These are phyloP conservation scores for Agrilus mali DNA, from an alignment of 2,888 invertebrate genomes.

Conservation along the genomic window DNA sequence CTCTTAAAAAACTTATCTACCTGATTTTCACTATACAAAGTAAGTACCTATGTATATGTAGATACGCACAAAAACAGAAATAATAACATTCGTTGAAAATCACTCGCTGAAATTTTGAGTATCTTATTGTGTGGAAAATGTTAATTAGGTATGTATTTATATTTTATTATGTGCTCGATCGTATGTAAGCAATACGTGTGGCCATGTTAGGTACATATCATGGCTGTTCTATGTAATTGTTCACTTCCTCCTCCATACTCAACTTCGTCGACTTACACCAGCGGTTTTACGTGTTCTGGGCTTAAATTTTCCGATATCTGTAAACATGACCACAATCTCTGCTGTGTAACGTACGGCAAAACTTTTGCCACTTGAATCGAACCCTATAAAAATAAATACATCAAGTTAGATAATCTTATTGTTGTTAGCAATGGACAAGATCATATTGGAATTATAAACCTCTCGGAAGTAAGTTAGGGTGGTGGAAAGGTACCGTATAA, in stretches of 20 bases:
- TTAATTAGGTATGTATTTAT: background rate
- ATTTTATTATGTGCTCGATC: background rate
- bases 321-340: slow-evolving; percentile 31
- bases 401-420: background rate
- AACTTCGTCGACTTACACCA: slow-evolving; percentile 16
- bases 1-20: too few species aligned
- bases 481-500: too few species aligned
- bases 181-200: slow-evolving; percentile 6
- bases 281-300: slow-evolving; percentile 28
- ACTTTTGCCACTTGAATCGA: slow-evolving; percentile 36
- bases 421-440: too few species aligned
- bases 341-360: slow-evolving; percentile 28
- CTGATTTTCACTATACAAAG: too few species aligned
- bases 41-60: too few species aligned
- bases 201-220: slow-evolving; percentile 6
- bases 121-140: slow-evolving; percentile 5
- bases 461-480: too few species aligned
- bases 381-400: slow-evolving; percentile 25
- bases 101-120: slow-evolving; percentile 1
- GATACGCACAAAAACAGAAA: background rate
- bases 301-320: slow-evolving; percentile 27
- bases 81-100: background rate
- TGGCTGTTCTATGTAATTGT: slow-evolving; percentile 6
- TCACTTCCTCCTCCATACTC: background rate
- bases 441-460: too few species aligned